Percentiles rank a stretch among this genome's conserved stretches.
phyloP scores from a whole-genome alignment of 2,888 invertebrate genomes.

The Prosopocoilus inquinatus region DNA sequence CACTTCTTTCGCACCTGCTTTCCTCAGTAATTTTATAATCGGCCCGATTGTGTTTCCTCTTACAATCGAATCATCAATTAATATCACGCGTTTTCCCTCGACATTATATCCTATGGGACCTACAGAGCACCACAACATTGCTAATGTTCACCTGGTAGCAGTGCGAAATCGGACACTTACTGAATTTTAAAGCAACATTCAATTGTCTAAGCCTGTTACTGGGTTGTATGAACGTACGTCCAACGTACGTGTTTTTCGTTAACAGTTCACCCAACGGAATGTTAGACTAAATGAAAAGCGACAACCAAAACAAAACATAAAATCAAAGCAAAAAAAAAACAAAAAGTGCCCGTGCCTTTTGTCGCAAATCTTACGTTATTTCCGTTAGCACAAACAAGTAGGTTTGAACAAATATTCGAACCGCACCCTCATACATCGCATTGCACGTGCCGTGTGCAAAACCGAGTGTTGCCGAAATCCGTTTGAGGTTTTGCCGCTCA shows the following conservation, averaged over 20 bases:
- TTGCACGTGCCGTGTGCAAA: too few species aligned
- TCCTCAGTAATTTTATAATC: constrained; percentile 86
- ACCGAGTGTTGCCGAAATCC: too few species aligned
- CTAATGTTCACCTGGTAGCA: background rate
- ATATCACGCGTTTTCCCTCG: constrained; percentile 79
- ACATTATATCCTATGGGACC: constrained; percentile 89
- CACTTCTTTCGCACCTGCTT: constrained; percentile 93
- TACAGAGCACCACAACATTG: constrained; percentile 16
- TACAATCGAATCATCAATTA: constrained; percentile 98
- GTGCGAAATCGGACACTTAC: constrained; percentile 36
- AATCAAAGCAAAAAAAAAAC: constrained; percentile 6
- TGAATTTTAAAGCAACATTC: constrained; percentile 95
- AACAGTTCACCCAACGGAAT: constrained; percentile 92
- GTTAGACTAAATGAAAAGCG: constrained; percentile 62
- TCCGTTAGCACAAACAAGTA: too few species aligned
- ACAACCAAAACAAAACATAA: constrained; percentile 7
- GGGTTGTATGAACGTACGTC: constrained; percentile 97
- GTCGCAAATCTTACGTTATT: too few species aligned
- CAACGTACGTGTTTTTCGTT: constrained; percentile 95
- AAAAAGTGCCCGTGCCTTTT: too few species aligned
- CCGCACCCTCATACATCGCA: too few species aligned
- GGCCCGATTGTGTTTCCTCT: constrained; percentile 96
- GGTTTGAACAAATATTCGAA: too few species aligned
- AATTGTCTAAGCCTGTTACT: constrained; percentile 84
- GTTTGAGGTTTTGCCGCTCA: too few species aligned